phyloP scores from a whole-genome alignment of 2,113 vertebrate species.

The Agapornis roseicollis region DNA sequence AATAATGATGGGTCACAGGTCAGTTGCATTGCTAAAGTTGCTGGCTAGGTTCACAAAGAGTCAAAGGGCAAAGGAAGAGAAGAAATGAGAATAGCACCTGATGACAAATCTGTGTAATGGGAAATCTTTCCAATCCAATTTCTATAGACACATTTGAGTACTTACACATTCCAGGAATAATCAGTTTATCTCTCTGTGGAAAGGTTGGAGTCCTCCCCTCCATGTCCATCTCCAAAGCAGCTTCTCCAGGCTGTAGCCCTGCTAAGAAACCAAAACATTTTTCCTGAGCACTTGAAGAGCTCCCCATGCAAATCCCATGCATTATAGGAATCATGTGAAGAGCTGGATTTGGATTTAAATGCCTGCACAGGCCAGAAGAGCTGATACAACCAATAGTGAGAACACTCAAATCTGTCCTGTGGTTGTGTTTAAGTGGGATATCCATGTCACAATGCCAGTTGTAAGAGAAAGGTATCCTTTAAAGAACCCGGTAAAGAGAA shows the following conservation, averaged over 20 bases:
- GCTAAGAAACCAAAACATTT: not conserved
- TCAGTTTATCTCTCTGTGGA: not conserved
- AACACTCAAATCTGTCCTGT: not conserved
- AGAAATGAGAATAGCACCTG: not conserved
- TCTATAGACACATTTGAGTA: not conserved
- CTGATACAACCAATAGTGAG: fast-evolving
- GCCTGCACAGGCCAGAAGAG: not conserved
- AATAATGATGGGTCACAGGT: not conserved
- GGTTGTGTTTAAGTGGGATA: fast-evolving
- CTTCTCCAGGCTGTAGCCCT: not conserved
- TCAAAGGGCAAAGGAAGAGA: not conserved
- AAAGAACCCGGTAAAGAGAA: not conserved
- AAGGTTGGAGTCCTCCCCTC: not conserved
- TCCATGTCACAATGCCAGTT: not conserved
- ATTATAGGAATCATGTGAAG: not conserved
- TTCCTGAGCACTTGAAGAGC: not conserved
- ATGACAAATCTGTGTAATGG: not conserved
- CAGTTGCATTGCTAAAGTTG: not conserved
- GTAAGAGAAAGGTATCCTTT: not conserved
- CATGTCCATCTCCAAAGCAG: not conserved
- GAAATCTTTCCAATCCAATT: not conserved
- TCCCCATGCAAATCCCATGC: not conserved
- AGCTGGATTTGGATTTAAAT: not conserved
- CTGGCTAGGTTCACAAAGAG: not conserved
- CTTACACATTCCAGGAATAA: not conserved